Evolutionary conservation across 2,113 vertebrate species (phyloP).

Genomic region (Saccopteryx bilineata): DNA sequence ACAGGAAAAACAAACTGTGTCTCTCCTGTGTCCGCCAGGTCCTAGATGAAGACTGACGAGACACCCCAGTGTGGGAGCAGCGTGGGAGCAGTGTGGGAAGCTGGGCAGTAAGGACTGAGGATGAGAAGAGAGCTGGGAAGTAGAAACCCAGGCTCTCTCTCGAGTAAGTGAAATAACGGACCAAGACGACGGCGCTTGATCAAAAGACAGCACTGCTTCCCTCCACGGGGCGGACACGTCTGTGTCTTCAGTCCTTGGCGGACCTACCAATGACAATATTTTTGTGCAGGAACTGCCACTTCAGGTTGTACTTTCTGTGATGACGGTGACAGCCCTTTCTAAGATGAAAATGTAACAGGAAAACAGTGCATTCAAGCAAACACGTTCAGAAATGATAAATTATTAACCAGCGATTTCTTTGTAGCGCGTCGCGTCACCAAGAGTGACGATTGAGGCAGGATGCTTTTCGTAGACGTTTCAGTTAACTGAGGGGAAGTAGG

Average conservation of each 20-base stretch:
- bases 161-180: neutral
- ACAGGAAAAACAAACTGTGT: constrained; percentile 2
- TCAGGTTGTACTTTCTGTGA: constrained; percentile 36
- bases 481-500: constrained; percentile 26
- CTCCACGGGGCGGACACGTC: neutral
- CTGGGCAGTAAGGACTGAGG: constrained; percentile 58
- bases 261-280: neutral
- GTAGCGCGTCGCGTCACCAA: neutral
- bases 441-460: neutral
- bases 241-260: neutral
- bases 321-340: constrained; percentile 52
- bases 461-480: neutral
- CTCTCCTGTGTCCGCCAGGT: constrained; percentile 42
- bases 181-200: constrained; percentile 10
- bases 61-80: neutral
- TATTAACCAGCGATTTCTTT: constrained; percentile 56
- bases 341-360: constrained; percentile 9
- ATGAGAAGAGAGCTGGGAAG: neutral
- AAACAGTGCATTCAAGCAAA: constrained; percentile 71
- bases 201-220: fast-evolving
- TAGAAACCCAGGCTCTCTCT: constrained; percentile 44
- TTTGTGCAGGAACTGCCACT: constrained; percentile 23
- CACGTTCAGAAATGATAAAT: constrained; percentile 66
- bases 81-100: neutral
- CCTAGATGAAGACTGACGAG: neutral